Evolutionary conservation across 2,113 vertebrate species (phyloP).

Genomic region (Calidris pugnax): DNA sequence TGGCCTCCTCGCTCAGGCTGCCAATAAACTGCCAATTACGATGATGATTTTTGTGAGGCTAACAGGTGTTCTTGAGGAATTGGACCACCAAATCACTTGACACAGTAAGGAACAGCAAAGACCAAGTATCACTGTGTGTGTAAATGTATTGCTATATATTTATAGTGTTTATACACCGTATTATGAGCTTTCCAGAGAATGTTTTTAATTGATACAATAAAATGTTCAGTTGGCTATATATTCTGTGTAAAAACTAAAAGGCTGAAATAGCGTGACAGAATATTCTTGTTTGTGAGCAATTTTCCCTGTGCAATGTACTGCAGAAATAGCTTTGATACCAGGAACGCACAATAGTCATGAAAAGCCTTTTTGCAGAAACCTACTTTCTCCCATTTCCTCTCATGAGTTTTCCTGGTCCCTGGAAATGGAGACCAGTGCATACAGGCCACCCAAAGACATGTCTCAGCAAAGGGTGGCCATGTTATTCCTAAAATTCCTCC

Average conservation of each 20-base stretch:
- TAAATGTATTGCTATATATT: not conserved
- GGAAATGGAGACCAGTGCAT: not conserved
- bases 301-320: not conserved
- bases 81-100: not conserved
- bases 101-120: not conserved
- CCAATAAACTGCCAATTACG: not conserved
- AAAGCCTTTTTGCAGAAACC: not conserved
- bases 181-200: slow-evolving; percentile 14
- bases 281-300: not conserved
- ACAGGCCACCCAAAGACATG: not conserved
- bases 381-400: not conserved
- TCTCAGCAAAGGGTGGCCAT: not conserved
- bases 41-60: not conserved
- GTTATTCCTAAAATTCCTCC: not conserved
- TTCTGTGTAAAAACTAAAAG: not conserved
- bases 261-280: not conserved
- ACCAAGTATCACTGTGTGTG: not conserved
- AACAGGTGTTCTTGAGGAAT: not conserved
- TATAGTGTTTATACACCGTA: not conserved
- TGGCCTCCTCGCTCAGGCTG: not conserved
- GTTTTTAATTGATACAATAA: slow-evolving; percentile 34
- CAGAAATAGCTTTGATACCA: not conserved
- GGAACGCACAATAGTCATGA: not conserved
- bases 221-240: not conserved
- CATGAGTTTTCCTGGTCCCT: not conserved